phyloP scores from a whole-genome alignment of 2,888 invertebrate genomes.

The Melanophora roralis region DNA sequence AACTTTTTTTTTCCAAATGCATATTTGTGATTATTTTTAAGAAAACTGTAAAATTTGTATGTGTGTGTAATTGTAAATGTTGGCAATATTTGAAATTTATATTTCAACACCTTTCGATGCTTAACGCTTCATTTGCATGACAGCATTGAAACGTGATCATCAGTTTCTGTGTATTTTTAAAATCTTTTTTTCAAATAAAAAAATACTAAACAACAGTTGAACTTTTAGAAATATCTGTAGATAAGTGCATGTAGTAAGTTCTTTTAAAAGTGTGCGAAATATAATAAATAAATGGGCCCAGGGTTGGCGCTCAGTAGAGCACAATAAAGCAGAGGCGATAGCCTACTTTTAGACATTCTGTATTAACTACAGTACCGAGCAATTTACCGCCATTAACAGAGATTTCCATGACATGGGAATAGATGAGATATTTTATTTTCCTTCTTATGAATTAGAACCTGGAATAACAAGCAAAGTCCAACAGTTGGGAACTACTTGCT shows the following conservation, averaged over 20 bases:
- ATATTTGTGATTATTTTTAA: not conserved
- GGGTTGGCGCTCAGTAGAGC: not conserved
- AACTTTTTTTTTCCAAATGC: not conserved
- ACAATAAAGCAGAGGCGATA: too few relatives aligned
- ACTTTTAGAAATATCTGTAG: not conserved
- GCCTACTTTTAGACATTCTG: too few relatives aligned
- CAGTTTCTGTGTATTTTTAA: conserved; percentile 12
- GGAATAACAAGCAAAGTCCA: too few relatives aligned
- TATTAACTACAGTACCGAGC: too few relatives aligned
- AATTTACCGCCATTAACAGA: too few relatives aligned
- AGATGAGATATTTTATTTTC: too few relatives aligned
- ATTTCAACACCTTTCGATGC: conserved; percentile 72
- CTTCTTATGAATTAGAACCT: too few relatives aligned
- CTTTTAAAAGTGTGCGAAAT: not conserved
- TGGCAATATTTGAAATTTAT: conserved; percentile 56
- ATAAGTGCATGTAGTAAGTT: not conserved
- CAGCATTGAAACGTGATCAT: conserved; percentile 62
- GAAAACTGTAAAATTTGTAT: not conserved
- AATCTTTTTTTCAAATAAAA: not conserved
- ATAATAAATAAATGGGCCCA: conserved; percentile 16
- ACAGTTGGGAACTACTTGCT: too few relatives aligned
- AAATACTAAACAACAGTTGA: conserved; percentile 3
- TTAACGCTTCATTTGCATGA: conserved; percentile 74
- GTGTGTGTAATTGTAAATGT: not conserved
- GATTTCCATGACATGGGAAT: too few relatives aligned